Percentiles rank a stretch among this genome's conserved stretches.
phyloP scores from a whole-genome alignment of 2,113 vertebrate genomes.

The Neopipo cinnamomea region DNA sequence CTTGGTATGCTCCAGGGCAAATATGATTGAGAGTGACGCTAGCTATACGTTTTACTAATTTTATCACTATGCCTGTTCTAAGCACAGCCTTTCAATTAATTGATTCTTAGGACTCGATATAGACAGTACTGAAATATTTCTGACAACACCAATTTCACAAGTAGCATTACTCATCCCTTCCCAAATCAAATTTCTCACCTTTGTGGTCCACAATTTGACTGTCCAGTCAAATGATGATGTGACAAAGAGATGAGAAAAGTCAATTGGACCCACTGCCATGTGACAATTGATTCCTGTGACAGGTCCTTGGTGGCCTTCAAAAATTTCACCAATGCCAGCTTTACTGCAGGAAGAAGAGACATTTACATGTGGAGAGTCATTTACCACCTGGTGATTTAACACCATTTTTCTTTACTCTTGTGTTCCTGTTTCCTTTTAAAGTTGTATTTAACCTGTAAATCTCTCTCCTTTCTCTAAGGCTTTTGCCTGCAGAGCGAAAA shows the following conservation, averaged over 20 bases:
- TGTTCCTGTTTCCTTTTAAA: neutral
- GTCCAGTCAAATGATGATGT: constrained; percentile 99
- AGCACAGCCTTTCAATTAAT: neutral
- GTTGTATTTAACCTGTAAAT: neutral
- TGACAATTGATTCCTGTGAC: constrained; percentile 97
- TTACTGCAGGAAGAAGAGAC: constrained; percentile 79
- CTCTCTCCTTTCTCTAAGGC: neutral
- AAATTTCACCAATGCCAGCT: constrained; percentile 96
- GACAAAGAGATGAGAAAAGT: constrained; percentile 96
- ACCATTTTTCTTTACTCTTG: neutral
- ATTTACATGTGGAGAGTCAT: neutral
- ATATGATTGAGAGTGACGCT: neutral
- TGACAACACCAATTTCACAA: neutral
- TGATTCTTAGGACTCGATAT: neutral
- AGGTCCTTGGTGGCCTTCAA: constrained; percentile 96
- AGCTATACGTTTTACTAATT: neutral
- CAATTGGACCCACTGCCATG: constrained; percentile 90
- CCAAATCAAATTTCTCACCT: constrained; percentile 77
- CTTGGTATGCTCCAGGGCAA: neutral
- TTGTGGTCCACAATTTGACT: constrained; percentile 97
- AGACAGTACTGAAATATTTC: neutral
- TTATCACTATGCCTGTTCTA: neutral
- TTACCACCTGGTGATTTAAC: neutral
- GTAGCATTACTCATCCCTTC: neutral
- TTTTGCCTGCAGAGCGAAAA: neutral